Evolutionary conservation across 2,797 vertebrate genomes (phyloP).

Genomic region (Melanotaenia boesemani): DNA sequence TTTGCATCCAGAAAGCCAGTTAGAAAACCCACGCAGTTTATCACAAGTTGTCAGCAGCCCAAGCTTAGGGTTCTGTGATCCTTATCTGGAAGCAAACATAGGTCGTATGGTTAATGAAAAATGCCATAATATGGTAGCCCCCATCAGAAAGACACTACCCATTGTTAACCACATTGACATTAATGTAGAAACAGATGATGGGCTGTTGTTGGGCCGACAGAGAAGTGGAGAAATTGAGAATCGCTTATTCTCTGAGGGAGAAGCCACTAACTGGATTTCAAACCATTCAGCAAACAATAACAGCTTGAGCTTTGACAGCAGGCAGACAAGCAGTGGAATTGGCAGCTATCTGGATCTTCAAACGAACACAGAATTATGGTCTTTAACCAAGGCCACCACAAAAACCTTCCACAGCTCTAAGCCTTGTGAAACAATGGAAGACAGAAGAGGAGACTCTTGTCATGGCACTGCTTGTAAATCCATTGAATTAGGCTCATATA

Average conservation of each 20-base stretch:
- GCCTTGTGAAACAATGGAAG: constrained; percentile 57
- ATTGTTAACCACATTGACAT: constrained; percentile 81
- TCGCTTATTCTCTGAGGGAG: constrained; percentile 73
- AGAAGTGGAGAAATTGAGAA: constrained; percentile 60
- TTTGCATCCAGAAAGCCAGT: constrained; percentile 59
- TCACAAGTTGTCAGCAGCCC: constrained; percentile 83
- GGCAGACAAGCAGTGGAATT: constrained; percentile 65
- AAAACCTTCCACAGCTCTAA: constrained; percentile 68
- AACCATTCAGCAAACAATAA: constrained; percentile 94
- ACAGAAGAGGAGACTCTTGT: constrained; percentile 41
- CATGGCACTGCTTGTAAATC: constrained; percentile 45
- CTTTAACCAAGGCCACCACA: constrained; percentile 79
- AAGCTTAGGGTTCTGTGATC: constrained; percentile 83
- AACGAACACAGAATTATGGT: constrained; percentile 67
- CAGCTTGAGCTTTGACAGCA: constrained; percentile 78
- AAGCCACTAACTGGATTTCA: constrained; percentile 88
- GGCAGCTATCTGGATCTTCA: constrained; percentile 79
- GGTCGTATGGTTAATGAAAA: constrained; percentile 62
- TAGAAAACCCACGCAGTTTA: constrained; percentile 81
- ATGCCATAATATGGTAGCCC: constrained; percentile 73
- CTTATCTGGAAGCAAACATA: constrained; percentile 79
- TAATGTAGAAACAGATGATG: constrained; percentile 79
- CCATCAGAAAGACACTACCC: constrained; percentile 77
- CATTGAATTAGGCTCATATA: constrained; percentile 68
- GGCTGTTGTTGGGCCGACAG: constrained; percentile 75